Conservation (phyloP, 2,113 vertebrate species). For the Eublepharis macularius region DNA sequence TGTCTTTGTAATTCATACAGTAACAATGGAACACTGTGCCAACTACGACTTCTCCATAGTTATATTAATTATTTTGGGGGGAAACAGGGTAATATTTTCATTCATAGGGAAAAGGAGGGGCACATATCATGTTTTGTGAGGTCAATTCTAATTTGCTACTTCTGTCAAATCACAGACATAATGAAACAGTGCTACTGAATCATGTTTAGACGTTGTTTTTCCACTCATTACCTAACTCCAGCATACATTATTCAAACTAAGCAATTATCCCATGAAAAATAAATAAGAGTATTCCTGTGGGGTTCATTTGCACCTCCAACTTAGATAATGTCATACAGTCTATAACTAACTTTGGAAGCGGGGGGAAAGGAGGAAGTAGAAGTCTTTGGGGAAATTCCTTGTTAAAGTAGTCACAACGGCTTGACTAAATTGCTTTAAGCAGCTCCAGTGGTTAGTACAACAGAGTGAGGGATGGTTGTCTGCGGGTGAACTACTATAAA, state of each 20-base stretch:
- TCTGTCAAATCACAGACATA: slow-evolving; percentile 40
- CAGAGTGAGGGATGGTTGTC: slow-evolving; percentile 5
- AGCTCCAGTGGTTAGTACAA: background rate
- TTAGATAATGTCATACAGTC: slow-evolving; percentile 45
- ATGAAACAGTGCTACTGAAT: slow-evolving; percentile 36
- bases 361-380: slow-evolving; percentile 23
- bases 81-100: slow-evolving; percentile 1
- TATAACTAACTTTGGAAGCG: slow-evolving; percentile 36
- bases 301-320: slow-evolving; percentile 47
- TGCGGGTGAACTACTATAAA: background rate
- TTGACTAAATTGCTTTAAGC: slow-evolving; percentile 30
- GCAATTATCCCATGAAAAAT: slow-evolving; percentile 76
- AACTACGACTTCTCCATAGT: background rate
- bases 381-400: slow-evolving; percentile 41
- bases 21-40: background rate
- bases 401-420: slow-evolving; percentile 39
- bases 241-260: slow-evolving; percentile 78
- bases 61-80: background rate
- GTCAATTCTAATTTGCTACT: background rate
- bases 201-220: slow-evolving; percentile 59
- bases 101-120: slow-evolving; percentile 14
- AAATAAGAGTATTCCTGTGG: slow-evolving; percentile 66
- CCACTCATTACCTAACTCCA: slow-evolving; percentile 64
- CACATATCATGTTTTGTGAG: slow-evolving; percentile 1
- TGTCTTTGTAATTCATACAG: background rate